Evolutionary conservation across 2,888 invertebrate genomes (phyloP), one percentile per base, ranked within the genome.

Genomic region (Neoscelio sp.): DNA sequence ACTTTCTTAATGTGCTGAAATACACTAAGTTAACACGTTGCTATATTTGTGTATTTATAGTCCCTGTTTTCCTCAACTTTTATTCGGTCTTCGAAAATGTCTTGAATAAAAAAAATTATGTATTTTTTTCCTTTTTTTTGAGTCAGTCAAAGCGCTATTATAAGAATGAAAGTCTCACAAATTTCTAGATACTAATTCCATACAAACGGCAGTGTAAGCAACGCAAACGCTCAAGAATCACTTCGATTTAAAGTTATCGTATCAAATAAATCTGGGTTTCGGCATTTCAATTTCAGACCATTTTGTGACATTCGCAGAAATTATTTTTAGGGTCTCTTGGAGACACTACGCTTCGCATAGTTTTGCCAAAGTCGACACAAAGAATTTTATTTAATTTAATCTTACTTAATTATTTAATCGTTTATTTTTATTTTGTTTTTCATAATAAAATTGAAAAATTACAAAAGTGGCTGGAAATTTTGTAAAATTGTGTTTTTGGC

Each of bases 171-270:
- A 62, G 26, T 38, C 20, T 13, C 20, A 50, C 2, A 50, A 13
- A 54, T 18, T 13, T 40, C 12, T 40, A 50, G 20, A 7, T 64
- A 12, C 26, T 62, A 62, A 62, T 62, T 44, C 10, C 7, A 44
- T 67, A 56, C 28, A 68, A 68, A 68, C 48, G 68, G 68, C 68
- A 68, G 68, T 68, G 68, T 56, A 68, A 56, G 56, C 56, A 68
- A 68, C 46, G 33, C 44, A 46, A 68, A 54, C 46, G n/a, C 54
- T 17, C 23, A 23, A 15, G 40, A n/a, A n/a, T n/a, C n/a, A n/a
- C n/a, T n/a, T n/a, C n/a, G n/a, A n/a, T n/a, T n/a, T n/a, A n/a
- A n/a, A n/a, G n/a, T n/a, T n/a, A n/a, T n/a, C n/a, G 18, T 60
- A 12, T 30, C 10, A 44, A 60, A 30, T 7, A 10, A 60, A 60